Evolutionary conservation across 2,888 invertebrate genomes (phyloP).

Genomic region (Clitarchus hookeri): DNA sequence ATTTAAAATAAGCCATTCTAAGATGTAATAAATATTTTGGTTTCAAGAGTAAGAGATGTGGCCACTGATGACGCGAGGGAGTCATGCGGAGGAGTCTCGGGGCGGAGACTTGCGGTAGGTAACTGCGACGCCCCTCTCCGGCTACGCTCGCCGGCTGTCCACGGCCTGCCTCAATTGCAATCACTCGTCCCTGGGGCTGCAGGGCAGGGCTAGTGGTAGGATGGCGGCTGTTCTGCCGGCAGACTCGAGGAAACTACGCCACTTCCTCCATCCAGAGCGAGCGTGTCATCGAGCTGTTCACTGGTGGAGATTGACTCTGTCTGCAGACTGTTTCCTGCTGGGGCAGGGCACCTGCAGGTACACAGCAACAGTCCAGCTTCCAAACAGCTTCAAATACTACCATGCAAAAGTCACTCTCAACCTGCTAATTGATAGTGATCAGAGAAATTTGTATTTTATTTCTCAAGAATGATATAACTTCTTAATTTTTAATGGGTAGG

Average conservation of each 20-base stretch:
- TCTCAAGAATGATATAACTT: no score
- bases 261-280: background rate
- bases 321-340: background rate
- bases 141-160: background rate
- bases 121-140: no score
- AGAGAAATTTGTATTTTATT: no score
- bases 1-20: background rate
- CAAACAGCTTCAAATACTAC: no score
- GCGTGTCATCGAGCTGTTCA: background rate
- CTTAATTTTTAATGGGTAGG: no score
- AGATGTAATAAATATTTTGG: conserved; percentile 9
- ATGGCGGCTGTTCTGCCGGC: background rate
- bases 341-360: background rate
- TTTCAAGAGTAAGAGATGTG: background rate
- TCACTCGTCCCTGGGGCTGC: background rate
- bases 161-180: background rate
- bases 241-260: background rate
- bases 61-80: background rate
- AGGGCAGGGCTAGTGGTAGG: background rate
- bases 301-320: background rate
- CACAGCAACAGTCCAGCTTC: no score
- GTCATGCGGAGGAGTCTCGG: background rate
- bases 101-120: no score
- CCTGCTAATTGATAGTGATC: no score
- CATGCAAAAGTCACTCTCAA: no score